phyloP scores from a whole-genome alignment of 1,140 invertebrate genomes.

The Nautilus pompilius region DNA sequence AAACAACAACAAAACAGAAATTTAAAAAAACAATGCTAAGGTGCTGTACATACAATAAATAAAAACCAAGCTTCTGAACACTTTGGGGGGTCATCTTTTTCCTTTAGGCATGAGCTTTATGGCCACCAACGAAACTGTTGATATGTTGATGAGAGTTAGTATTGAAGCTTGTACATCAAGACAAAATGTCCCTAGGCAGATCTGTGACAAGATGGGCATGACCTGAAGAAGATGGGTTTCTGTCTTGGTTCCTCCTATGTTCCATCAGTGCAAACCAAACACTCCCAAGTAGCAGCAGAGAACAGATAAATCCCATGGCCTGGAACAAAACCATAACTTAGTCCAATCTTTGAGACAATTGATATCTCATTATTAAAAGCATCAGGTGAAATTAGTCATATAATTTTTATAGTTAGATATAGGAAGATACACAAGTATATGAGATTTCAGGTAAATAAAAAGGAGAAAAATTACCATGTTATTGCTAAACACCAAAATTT shows the following conservation, averaged over 20 bases:
- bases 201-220: constrained; percentile 17
- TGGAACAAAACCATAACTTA: constrained; percentile 6
- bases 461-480: not conserved
- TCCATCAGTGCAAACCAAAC: constrained; percentile 18
- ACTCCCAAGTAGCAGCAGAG: constrained; percentile 14
- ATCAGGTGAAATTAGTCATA: not conserved
- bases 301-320: constrained; percentile 21
- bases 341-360: not conserved
- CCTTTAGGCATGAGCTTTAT: not conserved
- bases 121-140: not conserved
- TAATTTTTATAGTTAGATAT: not conserved
- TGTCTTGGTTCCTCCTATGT: constrained; percentile 8
- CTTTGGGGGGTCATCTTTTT: not conserved
- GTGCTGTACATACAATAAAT: too few relatives aligned
- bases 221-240: constrained; percentile 9
- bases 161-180: not conserved
- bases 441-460: not conserved
- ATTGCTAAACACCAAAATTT: not conserved
- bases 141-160: not conserved
- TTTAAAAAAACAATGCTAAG: too few relatives aligned
- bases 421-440: not conserved
- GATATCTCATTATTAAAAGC: not conserved
- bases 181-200: constrained; percentile 28
- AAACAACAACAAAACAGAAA: too few relatives aligned
- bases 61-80: too few relatives aligned